Evolutionary conservation across 2,797 vertebrate species (phyloP).

Genomic region (Pelodytes ibericus): DNA sequence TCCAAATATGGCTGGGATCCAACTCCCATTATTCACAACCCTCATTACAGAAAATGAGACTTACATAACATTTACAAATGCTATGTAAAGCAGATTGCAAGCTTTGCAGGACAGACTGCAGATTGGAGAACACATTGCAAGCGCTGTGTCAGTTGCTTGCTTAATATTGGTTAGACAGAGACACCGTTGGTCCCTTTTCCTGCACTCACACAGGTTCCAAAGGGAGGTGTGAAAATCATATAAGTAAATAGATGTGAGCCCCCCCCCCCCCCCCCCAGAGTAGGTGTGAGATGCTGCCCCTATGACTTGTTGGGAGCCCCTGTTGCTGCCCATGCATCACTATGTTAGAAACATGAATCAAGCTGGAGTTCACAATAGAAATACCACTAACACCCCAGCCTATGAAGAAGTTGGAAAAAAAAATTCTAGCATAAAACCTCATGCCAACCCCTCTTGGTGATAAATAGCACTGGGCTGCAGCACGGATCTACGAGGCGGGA

Average conservation of each 20-base stretch:
- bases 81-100: not conserved
- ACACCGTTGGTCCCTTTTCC: too few relatives aligned
- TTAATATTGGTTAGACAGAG: too few relatives aligned
- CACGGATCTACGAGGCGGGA: not conserved
- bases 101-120: not conserved
- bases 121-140: not conserved
- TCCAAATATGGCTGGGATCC: too few relatives aligned
- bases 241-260: too few relatives aligned
- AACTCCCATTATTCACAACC: too few relatives aligned
- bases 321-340: not conserved
- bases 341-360: not conserved
- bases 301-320: not conserved
- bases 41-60: too few relatives aligned
- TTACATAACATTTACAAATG: too few relatives aligned
- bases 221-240: too few relatives aligned
- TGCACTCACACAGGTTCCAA: too few relatives aligned
- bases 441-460: slow-evolving; percentile 1
- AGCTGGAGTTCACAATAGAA: not conserved
- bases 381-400: not conserved
- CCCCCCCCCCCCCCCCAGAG: too few relatives aligned
- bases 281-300: not conserved
- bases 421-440: slow-evolving; percentile 8
- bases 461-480: not conserved
- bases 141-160: too few relatives aligned
- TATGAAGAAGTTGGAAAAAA: not conserved